Conservation (phyloP, 2,797 vertebrate genomes). For the Siniperca scherzeri region DNA sequence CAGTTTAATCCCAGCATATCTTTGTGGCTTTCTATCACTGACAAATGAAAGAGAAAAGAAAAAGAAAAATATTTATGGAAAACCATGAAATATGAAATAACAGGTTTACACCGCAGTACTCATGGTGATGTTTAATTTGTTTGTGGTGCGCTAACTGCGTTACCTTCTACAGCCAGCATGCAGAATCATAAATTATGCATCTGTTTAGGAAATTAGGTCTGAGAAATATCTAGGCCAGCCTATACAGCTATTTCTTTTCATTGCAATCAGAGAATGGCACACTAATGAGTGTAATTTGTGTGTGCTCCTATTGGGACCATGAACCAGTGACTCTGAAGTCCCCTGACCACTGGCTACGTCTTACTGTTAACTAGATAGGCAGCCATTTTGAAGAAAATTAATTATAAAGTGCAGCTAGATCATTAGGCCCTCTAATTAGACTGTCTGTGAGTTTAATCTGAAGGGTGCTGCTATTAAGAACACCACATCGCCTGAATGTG, state of each 20-base stretch:
- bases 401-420: constrained; percentile 56
- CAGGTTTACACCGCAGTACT: constrained; percentile 34
- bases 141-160: constrained; percentile 51
- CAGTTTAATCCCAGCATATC: constrained; percentile 9
- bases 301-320: constrained; percentile 50
- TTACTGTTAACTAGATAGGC: constrained; percentile 54
- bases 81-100: constrained; percentile 49
- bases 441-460: constrained; percentile 52
- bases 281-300: constrained; percentile 66
- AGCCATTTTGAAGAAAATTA: constrained; percentile 59
- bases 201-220: constrained; percentile 64
- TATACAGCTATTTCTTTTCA: constrained; percentile 55
- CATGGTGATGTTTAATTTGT: constrained; percentile 61
- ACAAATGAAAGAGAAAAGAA: constrained; percentile 37
- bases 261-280: constrained; percentile 57
- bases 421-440: constrained; percentile 64
- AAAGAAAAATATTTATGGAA: constrained; percentile 29
- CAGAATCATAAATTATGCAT: constrained; percentile 69
- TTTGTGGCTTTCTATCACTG: constrained; percentile 23
- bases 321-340: constrained; percentile 64
- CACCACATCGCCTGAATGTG: constrained; percentile 2
- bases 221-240: constrained; percentile 65
- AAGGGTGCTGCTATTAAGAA: constrained; percentile 36
- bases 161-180: constrained; percentile 41
- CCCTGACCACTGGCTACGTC: constrained; percentile 47